Evolutionary conservation across 2,888 invertebrate species (phyloP), one percentile per base, ranked within the genome.

Genomic region (Hirtodrosophila trivittata): DNA sequence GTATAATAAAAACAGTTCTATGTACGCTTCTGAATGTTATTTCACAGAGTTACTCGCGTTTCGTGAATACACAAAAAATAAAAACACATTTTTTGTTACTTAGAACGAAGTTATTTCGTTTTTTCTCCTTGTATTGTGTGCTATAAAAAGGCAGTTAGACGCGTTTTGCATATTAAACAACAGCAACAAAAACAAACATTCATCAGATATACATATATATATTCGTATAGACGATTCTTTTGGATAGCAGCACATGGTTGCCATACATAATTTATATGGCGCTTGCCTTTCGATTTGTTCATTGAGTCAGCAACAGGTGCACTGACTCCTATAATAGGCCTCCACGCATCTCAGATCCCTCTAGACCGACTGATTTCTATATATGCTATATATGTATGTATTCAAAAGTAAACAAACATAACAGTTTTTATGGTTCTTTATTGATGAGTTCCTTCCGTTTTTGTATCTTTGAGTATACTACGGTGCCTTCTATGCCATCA

Each of bases 261-360:
- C 26, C 50, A 37, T 66, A 55, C 42, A 52, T 49, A 25, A 21
- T 49, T 51, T 63, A 51, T 55, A 74, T 69, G 70, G 71, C 71
- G 75, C 70, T 63, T 39, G 47, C 21, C 32, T 47, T 35, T 47
- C 52, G 3, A 2, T 21, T 21, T 5, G 5, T 5, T 55, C 60
- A 72, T 47, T 66, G 67, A 51, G 51, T 47, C 46, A 64, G 77
- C 84, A 77, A 84, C 77, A 77, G 77, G 77, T 77, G 84, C 81
- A 73, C 47, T 59, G 63, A 58, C 75, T 62, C 37, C 63, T 55
- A 2, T 5, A 3, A 21, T 21, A 21, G 18, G 3, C 18, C 18
- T 21, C 3, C 18, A 2, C 18, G 5, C 18, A 2, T 21, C 5
- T 21, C 5, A 21, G 3, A n/a, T n/a, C n/a, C n/a, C n/a, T n/a